phyloP scores from a whole-genome alignment of 2,888 invertebrate genomes.

The Lochmaea capreae region DNA sequence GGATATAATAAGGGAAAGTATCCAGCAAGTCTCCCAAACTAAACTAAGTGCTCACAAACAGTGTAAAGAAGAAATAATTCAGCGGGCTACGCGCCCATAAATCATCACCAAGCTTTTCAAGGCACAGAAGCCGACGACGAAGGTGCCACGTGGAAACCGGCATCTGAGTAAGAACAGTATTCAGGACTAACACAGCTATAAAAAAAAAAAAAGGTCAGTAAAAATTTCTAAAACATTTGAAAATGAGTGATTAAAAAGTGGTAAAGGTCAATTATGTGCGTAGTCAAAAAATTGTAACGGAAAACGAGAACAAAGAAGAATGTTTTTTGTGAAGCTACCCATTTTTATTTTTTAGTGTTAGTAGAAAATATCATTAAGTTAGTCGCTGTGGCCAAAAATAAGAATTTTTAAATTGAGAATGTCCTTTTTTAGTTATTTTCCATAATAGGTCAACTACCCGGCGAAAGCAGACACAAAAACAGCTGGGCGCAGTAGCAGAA shows the following conservation, averaged over 20 bases:
- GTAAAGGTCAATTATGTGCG: background rate
- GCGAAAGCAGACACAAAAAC: background rate
- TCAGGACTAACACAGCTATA: background rate
- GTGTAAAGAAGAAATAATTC: background rate
- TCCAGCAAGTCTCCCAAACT: constrained; percentile 5
- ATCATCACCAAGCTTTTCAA: background rate
- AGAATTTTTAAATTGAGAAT: background rate
- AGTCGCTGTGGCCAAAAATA: constrained; percentile 6
- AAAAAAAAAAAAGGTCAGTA: background rate
- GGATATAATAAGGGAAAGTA: background rate
- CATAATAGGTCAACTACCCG: background rate
- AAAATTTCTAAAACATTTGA: background rate
- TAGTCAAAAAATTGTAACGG: background rate
- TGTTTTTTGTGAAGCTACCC: background rate
- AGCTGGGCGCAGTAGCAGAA: background rate
- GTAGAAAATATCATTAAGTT: constrained; percentile 1
- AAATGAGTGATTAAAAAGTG: background rate
- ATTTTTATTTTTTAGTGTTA: constrained; percentile 3
- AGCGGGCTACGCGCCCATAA: background rate
- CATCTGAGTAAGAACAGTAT: constrained; percentile 1
- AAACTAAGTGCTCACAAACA: background rate
- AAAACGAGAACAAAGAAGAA: constrained; percentile 4
- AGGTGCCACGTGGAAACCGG: background rate
- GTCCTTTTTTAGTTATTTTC: background rate
- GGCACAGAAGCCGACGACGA: constrained; percentile 1